These are phyloP conservation scores for Halcyon smyrnensis DNA, from an alignment of 2,797 vertebrate genomes.

Conservation along the genomic window DNA sequence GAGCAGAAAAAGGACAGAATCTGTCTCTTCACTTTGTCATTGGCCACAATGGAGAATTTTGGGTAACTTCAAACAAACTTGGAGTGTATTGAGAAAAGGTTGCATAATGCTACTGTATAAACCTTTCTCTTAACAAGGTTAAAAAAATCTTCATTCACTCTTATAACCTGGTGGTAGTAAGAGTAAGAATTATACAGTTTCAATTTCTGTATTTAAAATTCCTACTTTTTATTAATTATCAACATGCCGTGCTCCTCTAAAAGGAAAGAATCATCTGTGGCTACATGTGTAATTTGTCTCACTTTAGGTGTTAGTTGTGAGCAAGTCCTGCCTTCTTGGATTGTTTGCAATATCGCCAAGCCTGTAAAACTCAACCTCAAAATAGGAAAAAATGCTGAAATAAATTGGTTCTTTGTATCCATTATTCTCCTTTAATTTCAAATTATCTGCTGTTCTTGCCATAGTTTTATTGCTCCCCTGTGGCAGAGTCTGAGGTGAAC, in stretches of 20 bases:
- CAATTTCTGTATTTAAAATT: neutral
- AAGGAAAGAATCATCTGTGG: neutral
- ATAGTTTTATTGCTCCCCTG: neutral
- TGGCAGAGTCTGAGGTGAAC: neutral
- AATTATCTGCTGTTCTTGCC: neutral
- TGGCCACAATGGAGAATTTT: neutral
- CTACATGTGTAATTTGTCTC: neutral
- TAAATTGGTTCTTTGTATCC: neutral
- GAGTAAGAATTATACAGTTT: neutral
- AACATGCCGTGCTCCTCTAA: neutral
- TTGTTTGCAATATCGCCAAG: neutral
- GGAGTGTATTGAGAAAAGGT: neutral
- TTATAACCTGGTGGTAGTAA: neutral
- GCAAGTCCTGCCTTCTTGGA: neutral
- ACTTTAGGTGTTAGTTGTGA: neutral
- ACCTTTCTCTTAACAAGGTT: neutral
- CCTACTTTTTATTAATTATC: neutral
- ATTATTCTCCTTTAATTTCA: neutral
- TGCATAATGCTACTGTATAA: neutral
- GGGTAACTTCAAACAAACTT: neutral
- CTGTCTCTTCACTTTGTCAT: accelerated
- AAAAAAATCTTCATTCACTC: neutral
- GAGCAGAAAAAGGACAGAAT: neutral
- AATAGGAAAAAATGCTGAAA: neutral
- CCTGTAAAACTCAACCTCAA: neutral